phyloP scores from a whole-genome alignment of 30 jellyfish, hydroid and myxozoan species.

The Turritopsis dohrnii region DNA sequence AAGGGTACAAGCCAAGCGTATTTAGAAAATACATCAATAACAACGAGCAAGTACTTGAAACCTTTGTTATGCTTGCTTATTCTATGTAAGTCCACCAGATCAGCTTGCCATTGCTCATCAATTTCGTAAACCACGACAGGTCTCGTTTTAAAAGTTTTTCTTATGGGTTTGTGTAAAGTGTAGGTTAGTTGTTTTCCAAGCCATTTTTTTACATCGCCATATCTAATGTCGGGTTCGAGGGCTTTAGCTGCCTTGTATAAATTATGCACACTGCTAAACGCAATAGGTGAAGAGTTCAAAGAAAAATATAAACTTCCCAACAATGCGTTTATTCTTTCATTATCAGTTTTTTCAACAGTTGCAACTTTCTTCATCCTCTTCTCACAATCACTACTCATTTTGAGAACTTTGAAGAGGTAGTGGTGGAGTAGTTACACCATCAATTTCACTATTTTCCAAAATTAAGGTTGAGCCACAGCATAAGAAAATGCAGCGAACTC shows the following conservation, averaged over 20 bases:
- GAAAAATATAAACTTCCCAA: too few species aligned
- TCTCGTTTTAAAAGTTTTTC: slow-evolving; percentile 19
- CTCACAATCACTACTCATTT: too few species aligned
- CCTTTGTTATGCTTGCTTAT: slow-evolving; percentile 33
- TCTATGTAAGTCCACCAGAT: slow-evolving; percentile 36
- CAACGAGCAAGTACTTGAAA: slow-evolving; percentile 33
- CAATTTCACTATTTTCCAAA: too few species aligned
- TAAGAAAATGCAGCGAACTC: too few species aligned
- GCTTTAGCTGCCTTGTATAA: not conserved
- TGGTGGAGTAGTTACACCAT: too few species aligned
- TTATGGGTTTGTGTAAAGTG: slow-evolving; percentile 36
- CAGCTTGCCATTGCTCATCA: too few species aligned
- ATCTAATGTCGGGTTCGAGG: not conserved
- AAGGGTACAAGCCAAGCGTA: slow-evolving; percentile 56
- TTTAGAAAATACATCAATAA: slow-evolving; percentile 55
- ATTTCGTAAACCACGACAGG: too few species aligned
- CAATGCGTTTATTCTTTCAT: too few species aligned
- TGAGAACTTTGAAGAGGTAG: too few species aligned
- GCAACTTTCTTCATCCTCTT: too few species aligned
- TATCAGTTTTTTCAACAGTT: too few species aligned
- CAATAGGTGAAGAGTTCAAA: not conserved
- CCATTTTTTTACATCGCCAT: not conserved
- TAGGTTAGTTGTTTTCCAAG: slow-evolving; percentile 26
- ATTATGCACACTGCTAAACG: not conserved
- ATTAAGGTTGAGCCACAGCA: too few species aligned